These are phyloP conservation scores for Maniola jurtina DNA, from an alignment of 1,140 invertebrate genomes.

Conservation along the genomic window DNA sequence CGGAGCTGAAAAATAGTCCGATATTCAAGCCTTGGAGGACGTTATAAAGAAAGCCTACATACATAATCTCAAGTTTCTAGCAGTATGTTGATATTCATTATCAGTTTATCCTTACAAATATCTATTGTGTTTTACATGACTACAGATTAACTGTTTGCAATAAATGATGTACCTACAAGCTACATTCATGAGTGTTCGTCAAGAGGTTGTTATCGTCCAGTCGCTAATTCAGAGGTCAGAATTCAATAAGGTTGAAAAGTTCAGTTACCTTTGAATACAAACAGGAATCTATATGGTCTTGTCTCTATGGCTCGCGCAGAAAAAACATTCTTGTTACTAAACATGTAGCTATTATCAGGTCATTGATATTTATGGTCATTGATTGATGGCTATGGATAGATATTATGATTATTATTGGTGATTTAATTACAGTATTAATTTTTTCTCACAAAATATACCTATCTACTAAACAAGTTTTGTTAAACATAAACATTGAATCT, in stretches of 20 bases:
- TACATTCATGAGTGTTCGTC: neutral
- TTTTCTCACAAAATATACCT: neutral
- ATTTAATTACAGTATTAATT: neutral
- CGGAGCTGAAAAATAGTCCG: too few relatives aligned
- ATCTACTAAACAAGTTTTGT: neutral
- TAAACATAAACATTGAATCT: neutral
- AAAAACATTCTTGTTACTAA: conserved; percentile 14
- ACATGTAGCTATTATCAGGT: conserved; percentile 17
- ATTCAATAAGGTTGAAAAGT: conserved; percentile 15
- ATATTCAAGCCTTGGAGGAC: too few relatives aligned
- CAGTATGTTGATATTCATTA: too few relatives aligned
- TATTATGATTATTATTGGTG: conserved; percentile 6
- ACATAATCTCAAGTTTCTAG: too few relatives aligned
- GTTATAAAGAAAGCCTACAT: too few relatives aligned
- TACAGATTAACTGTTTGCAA: neutral
- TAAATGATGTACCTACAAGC: neutral
- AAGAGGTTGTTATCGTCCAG: neutral
- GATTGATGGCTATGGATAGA: neutral
- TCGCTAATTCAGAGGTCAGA: conserved; percentile 15
- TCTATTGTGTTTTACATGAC: too few relatives aligned
- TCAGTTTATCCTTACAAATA: too few relatives aligned
- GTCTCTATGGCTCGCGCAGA: neutral
- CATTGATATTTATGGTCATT: conserved; percentile 12
- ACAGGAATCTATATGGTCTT: conserved; percentile 7
- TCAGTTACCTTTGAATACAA: conserved; percentile 20